Base-by-base conservation (phyloP, 2,888 invertebrate genomes). In the Volucella inflata region DNA sequence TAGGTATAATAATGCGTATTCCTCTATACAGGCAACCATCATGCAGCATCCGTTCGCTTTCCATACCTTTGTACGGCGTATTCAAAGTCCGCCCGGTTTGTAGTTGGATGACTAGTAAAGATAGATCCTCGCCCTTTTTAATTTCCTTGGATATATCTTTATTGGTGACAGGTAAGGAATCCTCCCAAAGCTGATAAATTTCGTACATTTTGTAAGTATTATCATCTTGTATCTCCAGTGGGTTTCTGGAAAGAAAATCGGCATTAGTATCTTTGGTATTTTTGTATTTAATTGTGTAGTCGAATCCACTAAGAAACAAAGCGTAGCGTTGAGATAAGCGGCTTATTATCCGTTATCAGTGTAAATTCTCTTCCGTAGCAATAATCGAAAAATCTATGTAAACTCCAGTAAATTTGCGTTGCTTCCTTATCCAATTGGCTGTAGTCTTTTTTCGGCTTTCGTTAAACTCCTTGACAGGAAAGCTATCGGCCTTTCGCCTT, bases 381-480 rank as follows among this genome's bases (percentile, higher is more conserved):
- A 60, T 75, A 77, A 55, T 67, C 79, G 76, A 75, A 67, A 68
- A 55, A 87, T 17, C 46, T 87, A 51, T 59, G 65, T 40, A 71
- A 48, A 46, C 50, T 55, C 79, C 77, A 87, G 72, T 42, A 78
- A 40, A 87, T 87, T 10, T 83, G 81, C 6, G 77, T 57, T 2
- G 78, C 71, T 46, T 87, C 84, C 40, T 80, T 87, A 65, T 87
- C 74, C 12, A 87, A 48, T 9, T 78, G 82, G 8, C 82, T 87
- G 44, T 87, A 87, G 44, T 87, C n/a, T 87, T 42, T 51, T 62
- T 51, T 87, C 87, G 11, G 59, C 57, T 14, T 70, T 76, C 38
- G 79, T 60, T 40, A 88, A 60, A 4, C 81, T 68, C 9, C 87
- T 53, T 9, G 87, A 87, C 1, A 83, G 70, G 48, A 82, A 87